A percentile compares a stretch with the other conserved stretches of the same genome.
phyloP scores from a whole-genome alignment of 1,140 invertebrate genomes.

The Trinorchestia longiramus region DNA sequence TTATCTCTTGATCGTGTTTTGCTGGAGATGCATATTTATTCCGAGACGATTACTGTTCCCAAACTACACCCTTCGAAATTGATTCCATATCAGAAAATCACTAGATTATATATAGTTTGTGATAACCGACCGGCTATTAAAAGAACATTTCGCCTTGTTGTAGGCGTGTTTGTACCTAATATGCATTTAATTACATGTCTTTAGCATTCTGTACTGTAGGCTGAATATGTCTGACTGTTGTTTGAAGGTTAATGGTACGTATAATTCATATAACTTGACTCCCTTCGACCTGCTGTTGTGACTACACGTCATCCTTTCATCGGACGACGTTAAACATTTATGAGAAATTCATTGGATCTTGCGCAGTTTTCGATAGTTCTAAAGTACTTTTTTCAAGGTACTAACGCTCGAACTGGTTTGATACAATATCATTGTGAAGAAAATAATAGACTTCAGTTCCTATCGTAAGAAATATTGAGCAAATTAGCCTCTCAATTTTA shows the following conservation, averaged over 20 bases:
- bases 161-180: neutral
- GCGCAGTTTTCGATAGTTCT: neutral
- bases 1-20: neutral
- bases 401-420: neutral
- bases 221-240: neutral
- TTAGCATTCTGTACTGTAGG: neutral
- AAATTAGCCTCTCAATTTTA: neutral
- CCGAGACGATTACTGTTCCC: neutral
- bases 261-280: neutral
- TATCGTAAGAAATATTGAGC: neutral
- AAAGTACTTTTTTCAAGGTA: neutral
- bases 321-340: neutral
- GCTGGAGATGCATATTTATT: neutral
- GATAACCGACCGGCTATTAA: neutral
- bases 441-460: no score
- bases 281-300: neutral
- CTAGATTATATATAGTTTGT: neutral
- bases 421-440: neutral
- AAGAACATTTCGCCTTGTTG: neutral
- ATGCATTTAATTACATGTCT: neutral
- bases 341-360: no score
- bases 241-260: neutral
- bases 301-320: neutral
- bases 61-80: neutral
- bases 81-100: neutral